Evolutionary conservation across 2,113 vertebrate species (phyloP).

Genomic region (Fulica atra): DNA sequence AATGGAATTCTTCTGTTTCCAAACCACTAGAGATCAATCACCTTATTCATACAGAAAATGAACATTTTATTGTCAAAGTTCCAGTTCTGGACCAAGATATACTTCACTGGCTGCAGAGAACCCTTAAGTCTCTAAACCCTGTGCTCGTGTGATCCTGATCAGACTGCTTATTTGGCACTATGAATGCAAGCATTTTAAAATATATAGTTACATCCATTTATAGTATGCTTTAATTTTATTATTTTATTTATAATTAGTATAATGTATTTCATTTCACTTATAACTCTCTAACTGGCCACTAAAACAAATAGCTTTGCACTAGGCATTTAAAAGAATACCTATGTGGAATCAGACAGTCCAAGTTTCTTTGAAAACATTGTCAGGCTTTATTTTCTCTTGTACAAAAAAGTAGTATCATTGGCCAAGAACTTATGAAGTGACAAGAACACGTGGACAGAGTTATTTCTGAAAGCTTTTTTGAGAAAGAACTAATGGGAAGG

Average conservation of each 20-base stretch:
- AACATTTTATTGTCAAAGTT: not conserved
- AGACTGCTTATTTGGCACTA: not conserved
- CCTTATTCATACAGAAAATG: not conserved
- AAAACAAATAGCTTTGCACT: not conserved
- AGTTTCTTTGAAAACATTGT: not conserved
- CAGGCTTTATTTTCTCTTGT: not conserved
- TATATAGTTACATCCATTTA: not conserved
- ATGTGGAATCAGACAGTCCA: not conserved
- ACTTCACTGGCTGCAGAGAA: not conserved
- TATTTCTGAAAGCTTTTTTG: not conserved
- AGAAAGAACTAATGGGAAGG: not conserved
- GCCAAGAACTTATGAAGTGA: not conserved
- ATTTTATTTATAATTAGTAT: not conserved
- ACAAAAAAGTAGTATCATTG: not conserved
- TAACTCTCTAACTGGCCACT: not conserved
- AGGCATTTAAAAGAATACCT: not conserved
- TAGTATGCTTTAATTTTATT: not conserved
- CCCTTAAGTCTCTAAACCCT: not conserved
- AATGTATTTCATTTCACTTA: not conserved
- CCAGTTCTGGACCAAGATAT: not conserved
- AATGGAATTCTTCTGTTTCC: not conserved
- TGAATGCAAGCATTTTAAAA: not conserved
- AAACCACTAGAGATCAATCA: not conserved
- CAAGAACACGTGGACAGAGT: not conserved
- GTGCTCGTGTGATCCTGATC: not conserved